Evolutionary conservation across 2,888 invertebrate genomes (phyloP).

Genomic region (Athripsodes cinereus): DNA sequence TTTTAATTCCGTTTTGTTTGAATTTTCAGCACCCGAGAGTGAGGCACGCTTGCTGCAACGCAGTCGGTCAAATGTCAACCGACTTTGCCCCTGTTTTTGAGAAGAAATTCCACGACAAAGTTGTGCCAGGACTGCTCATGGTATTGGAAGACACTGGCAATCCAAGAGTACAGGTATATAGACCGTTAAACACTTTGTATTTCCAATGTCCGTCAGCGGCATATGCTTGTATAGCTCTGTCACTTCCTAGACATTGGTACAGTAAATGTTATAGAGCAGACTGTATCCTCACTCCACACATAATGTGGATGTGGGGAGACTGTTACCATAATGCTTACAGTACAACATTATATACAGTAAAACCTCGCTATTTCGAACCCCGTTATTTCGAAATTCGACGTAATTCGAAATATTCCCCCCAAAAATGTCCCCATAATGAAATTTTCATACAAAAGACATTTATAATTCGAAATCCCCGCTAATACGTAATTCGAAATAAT

Average conservation of each 20-base stretch:
- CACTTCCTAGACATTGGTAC: conserved; percentile 18
- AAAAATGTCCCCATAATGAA: too few species aligned
- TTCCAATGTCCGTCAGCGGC: conserved; percentile 19
- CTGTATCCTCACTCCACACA: background rate
- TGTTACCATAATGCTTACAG: too few species aligned
- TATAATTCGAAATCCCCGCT: too few species aligned
- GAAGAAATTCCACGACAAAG: conserved; percentile 95
- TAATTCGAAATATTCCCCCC: too few species aligned
- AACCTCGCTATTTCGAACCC: too few species aligned
- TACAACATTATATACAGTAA: background rate
- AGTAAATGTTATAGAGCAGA: background rate
- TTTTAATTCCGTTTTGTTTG: too few species aligned
- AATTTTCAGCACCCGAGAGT: conserved; percentile 79
- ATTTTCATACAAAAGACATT: too few species aligned
- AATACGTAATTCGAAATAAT: too few species aligned
- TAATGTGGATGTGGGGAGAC: too few species aligned
- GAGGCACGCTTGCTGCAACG: conserved; percentile 96
- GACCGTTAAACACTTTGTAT: background rate
- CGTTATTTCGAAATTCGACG: too few species aligned
- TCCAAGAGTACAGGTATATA: conserved; percentile 80
- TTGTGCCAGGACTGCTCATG: conserved; percentile 84
- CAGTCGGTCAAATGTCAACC: conserved; percentile 97
- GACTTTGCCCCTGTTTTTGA: conserved; percentile 97
- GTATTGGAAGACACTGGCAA: conserved; percentile 86
- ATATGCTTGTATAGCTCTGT: conserved; percentile 5